phyloP scores from a whole-genome alignment of 2,888 invertebrate genomes.

The Scaptomyza parva region DNA sequence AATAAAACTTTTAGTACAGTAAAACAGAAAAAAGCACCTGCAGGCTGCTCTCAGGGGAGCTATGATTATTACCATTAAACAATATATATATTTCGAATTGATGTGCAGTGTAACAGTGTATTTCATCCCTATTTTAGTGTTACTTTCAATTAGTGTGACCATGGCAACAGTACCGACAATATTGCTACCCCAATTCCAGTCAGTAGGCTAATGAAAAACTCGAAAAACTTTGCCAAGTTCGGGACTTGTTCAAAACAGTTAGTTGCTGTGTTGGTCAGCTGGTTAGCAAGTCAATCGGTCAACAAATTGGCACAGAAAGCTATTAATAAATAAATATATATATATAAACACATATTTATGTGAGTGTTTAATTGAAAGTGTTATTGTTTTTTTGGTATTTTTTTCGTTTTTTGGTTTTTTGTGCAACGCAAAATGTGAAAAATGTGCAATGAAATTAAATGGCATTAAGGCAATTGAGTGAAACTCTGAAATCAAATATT shows the following conservation, averaged over 20 bases:
- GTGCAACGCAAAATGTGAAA: too few relatives aligned
- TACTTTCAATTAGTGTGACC: constrained; percentile 74
- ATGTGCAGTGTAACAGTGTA: constrained; percentile 3
- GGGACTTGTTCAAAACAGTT: constrained; percentile 14
- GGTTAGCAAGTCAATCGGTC: constrained; percentile 30
- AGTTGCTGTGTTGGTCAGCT: constrained; percentile 29
- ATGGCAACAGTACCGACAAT: constrained; percentile 55
- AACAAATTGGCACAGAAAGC: background rate
- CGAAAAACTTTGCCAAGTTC: background rate
- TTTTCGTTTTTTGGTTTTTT: too few relatives aligned
- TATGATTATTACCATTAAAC: constrained; percentile 32
- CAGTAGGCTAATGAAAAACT: constrained; percentile 5
- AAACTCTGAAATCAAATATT: constrained; percentile 58
- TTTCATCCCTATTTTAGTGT: constrained; percentile 48
- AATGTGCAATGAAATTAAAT: constrained; percentile 50
- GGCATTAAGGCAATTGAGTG: constrained; percentile 38
- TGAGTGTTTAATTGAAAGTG: constrained; percentile 9
- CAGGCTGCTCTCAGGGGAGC: constrained; percentile 34
- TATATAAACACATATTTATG: background rate
- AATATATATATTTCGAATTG: constrained; percentile 4
- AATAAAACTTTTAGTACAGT: background rate
- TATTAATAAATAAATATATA: background rate
- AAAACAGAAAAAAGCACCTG: constrained; percentile 29
- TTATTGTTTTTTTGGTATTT: constrained; percentile 41
- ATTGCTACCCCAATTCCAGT: constrained; percentile 40